These are phyloP conservation scores for Thinocorus orbignyianus DNA, from an alignment of 2,113 vertebrate species.

Conservation along the genomic window DNA sequence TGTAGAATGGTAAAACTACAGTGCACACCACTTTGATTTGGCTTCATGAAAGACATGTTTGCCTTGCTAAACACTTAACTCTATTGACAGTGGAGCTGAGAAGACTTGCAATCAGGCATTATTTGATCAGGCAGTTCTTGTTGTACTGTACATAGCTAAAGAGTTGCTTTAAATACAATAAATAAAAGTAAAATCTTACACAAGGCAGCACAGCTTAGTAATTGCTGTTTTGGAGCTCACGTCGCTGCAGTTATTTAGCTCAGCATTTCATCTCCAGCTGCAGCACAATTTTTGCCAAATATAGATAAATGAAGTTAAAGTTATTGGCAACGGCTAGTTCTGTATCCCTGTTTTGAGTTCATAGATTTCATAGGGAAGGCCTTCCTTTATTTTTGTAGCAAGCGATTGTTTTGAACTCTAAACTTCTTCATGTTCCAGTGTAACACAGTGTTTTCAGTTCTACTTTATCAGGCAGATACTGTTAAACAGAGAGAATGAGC, in stretches of 20 bases:
- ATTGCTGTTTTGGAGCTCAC: constrained; percentile 81
- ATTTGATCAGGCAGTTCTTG: constrained; percentile 41
- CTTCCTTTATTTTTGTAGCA: constrained; percentile 57
- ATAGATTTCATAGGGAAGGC: constrained; percentile 70
- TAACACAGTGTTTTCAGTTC: not conserved
- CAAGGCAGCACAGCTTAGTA: constrained; percentile 73
- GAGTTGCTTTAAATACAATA: constrained; percentile 74
- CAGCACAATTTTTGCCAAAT: constrained; percentile 85
- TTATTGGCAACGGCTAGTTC: constrained; percentile 77
- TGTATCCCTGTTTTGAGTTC: constrained; percentile 77
- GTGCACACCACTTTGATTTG: not conserved
- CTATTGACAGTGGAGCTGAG: not conserved
- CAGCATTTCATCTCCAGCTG: constrained; percentile 84
- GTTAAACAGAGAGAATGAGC: not conserved
- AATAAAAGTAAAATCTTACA: constrained; percentile 78
- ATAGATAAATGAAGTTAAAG: constrained; percentile 87
- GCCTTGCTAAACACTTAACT: not conserved
- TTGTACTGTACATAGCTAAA: constrained; percentile 55
- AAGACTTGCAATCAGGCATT: constrained; percentile 4
- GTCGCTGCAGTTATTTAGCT: constrained; percentile 78
- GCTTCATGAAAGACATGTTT: not conserved
- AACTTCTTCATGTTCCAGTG: constrained; percentile 11
- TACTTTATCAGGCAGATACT: constrained; percentile 20
- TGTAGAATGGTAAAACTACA: not conserved
- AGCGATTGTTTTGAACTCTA: constrained; percentile 41